Evolutionary conservation across 2,113 vertebrate genomes (phyloP), one percentile per base, ranked within the genome.

Genomic region (Varanus salvator): DNA sequence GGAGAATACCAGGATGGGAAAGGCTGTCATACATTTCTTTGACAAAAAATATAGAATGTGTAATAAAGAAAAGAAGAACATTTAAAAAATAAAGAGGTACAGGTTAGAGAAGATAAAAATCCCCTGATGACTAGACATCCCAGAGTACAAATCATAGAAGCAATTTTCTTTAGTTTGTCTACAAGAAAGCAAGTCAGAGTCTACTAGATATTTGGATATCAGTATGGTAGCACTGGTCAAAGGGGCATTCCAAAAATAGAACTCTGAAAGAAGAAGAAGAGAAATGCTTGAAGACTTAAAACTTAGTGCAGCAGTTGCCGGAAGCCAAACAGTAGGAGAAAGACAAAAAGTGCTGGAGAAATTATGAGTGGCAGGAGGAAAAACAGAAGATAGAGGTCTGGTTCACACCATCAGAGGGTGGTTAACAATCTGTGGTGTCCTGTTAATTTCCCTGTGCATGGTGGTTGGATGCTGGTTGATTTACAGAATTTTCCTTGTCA

Each of bases 191-290:
- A 78, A 84, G 27, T 72, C 76, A 68, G 86, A 72, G 38, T 44
- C 38, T 44, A 44, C 38, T 44, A 44, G 38, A 52, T 85, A 50
- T 64, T 25, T 66, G 69, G 66, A 66, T 81, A 82, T 80, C 68
- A 87, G 17, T 14, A 7, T 71, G 60, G 38, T 82, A 87, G 29
- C 7, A 57, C 54, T 80, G 80, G 78, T 85, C 75, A 74, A 72
- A 84, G 31, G 44, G 50, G 48, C 80, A 71, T 52, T 68, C 52
- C 52, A 68, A 64, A 77, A 77, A 85, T 78, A 88, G 80, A 91
- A 48, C 72, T 15, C 44, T 88, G 81, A 77, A 80, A n/a, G 64
- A 12, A 78, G 86, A 80, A n/a, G 64, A 71, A 52, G 44, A 84
- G 50, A 76, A 84, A 29, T 50, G 64, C 44, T 77, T 84, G 38